Evolutionary conservation across 1,140 invertebrate genomes (phyloP), one percentile per base, ranked within the genome.

Genomic region (Phymastichus coffea): DNA sequence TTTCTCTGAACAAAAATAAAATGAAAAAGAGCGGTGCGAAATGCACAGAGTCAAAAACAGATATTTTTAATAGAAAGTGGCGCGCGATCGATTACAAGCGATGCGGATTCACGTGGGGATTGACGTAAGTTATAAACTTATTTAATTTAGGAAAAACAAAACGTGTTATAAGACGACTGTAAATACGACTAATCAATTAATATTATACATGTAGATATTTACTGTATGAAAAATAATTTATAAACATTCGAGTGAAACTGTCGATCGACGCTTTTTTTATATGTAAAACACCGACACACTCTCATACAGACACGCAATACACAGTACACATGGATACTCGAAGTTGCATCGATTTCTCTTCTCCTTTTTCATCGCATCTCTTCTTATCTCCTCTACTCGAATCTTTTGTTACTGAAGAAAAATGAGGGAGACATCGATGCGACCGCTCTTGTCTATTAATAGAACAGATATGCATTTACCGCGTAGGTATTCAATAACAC

Each of bases 191-290:
- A 70, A 69, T 65, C 64, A 57, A 72, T 65, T 55, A 35, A 61
- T 61, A 55, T 48, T 61, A 49, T 61, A 65, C 66, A 66, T 74
- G 72, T 75, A 75, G 73, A 74, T 75, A 74, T 61, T 60, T 23
- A 61, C 63, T 70, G 67, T 69, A 68, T 61, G 47, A 63, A 58
- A n/a, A n/a, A 59, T 59, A 52, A 52, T 61, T 68, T 64, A 66
- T 64, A 67, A 64, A 70, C 49, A 69, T 63, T 70, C 68, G 66
- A 74, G 66, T 71, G 68, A 67, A 73, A 73, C 68, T 73, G 69
- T 74, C 67, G 70, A 75, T 71, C 49, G 73, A 73, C 56, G 73
- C 73, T 75, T 75, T 76, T n/a, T 76, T 73, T 76, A 75, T 74
- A 77, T 75, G 66, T 74, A 61, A 60, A 58, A 73, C 66, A 73